Percentiles rank a stretch among this genome's conserved stretches.
Evolutionary conservation across 2,113 vertebrate genomes (phyloP).

Genomic region (Protomyctophum bolini): DNA sequence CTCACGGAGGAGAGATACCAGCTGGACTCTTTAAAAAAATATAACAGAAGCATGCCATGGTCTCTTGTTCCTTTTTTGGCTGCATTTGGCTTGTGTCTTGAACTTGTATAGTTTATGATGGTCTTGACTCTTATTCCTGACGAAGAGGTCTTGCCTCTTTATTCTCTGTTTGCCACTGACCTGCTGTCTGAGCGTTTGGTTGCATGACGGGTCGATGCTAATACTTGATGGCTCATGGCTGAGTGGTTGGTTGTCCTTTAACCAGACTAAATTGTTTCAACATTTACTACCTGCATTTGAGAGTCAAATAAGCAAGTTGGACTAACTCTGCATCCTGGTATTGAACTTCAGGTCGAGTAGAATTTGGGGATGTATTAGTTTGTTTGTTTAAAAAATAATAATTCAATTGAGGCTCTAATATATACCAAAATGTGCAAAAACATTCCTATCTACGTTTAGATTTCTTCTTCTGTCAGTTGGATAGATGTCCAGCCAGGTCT

Average conservation of each 20-base stretch:
- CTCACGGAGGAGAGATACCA: slow-evolving; percentile 20
- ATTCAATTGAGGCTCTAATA: too few relatives aligned
- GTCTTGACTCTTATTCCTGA: neutral
- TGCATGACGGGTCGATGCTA: slow-evolving; percentile 31
- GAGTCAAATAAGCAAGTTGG: neutral
- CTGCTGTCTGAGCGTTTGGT: slow-evolving; percentile 20
- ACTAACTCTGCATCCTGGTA: too few relatives aligned
- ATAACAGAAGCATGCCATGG: neutral
- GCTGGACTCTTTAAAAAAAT: neutral
- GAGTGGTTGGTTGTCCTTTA: neutral
- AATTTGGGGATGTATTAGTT: too few relatives aligned
- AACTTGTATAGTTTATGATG: too few relatives aligned
- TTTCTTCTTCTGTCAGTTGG: too few relatives aligned
- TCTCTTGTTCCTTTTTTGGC: neutral
- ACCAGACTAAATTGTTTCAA: neutral
- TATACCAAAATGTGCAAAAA: too few relatives aligned
- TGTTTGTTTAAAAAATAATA: too few relatives aligned
- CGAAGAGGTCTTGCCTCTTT: neutral
- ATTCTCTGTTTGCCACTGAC: neutral
- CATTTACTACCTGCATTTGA: slow-evolving; percentile 11
- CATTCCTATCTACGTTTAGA: too few relatives aligned
- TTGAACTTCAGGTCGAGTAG: too few relatives aligned
- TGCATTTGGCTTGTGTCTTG: neutral
- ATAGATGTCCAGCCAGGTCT: too few relatives aligned
- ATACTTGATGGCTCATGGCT: slow-evolving; percentile 13